Evolutionary conservation across 2,888 invertebrate genomes (phyloP).

Genomic region (Phortica magna): DNA sequence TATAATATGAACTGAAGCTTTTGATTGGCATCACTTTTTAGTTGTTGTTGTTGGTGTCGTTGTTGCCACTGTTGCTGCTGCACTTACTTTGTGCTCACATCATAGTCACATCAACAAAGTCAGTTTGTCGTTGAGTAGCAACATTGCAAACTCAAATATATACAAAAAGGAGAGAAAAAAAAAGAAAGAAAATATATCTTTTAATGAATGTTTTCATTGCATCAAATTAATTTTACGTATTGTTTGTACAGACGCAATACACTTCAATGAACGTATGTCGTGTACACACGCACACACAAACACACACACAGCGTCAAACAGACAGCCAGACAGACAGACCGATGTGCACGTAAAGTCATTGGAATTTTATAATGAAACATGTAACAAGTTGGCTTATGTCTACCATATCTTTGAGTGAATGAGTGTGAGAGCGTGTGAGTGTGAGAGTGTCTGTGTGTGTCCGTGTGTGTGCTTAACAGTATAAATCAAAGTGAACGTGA

Average conservation of each 20-base stretch:
- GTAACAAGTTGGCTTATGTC: neutral
- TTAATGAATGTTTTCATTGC: constrained; percentile 35
- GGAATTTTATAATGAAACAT: constrained; percentile 34
- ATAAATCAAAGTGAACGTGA: constrained; percentile 13
- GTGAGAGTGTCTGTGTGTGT: neutral
- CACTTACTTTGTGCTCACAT: neutral
- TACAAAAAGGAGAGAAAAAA: neutral
- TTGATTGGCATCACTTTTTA: constrained; percentile 16
- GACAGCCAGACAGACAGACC: neutral
- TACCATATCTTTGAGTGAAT: neutral
- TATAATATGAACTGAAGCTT: constrained; percentile 2
- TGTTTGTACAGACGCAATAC: constrained; percentile 14
- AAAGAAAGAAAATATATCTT: neutral
- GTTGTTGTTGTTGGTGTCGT: constrained; percentile 1
- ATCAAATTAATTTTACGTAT: constrained; percentile 34
- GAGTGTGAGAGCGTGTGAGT: neutral
- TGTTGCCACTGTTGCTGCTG: neutral
- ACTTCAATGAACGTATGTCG: neutral
- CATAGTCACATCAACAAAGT: constrained; percentile 1
- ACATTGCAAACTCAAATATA: neutral
- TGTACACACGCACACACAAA: neutral
- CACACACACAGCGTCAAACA: neutral
- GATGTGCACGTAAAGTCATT: constrained; percentile 21
- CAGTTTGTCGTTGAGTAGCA: constrained; percentile 1
- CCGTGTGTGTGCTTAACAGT: neutral